Percentiles rank a stretch among this genome's conserved stretches.
These are phyloP conservation scores for Heterochromis multidens DNA, from an alignment of 2,113 vertebrate genomes.

Conservation along the genomic window DNA sequence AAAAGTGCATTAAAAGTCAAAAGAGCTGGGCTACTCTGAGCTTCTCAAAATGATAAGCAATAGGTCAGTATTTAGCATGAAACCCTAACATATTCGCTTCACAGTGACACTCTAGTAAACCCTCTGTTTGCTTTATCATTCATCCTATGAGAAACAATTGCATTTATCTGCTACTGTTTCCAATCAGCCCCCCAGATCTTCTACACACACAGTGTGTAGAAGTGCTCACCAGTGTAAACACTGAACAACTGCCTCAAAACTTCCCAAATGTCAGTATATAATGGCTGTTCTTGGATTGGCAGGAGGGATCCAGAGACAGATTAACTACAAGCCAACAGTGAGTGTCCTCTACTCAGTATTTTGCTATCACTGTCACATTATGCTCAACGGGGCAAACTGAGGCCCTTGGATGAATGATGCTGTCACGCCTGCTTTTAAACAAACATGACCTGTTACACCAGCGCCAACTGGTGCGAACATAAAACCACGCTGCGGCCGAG, in stretches of 20 bases:
- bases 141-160: neutral
- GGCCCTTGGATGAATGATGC: neutral
- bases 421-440: constrained; percentile 28
- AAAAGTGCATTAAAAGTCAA: neutral
- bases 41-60: neutral
- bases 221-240: neutral
- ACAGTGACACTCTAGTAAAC: neutral
- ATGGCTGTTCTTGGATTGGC: neutral
- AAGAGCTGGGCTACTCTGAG: neutral
- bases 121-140: neutral
- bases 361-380: constrained; percentile 12
- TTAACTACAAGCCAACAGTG: neutral
- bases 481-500: neutral
- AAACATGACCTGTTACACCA: constrained; percentile 37
- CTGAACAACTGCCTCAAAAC: neutral
- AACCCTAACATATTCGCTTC: neutral
- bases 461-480: neutral
- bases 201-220: neutral
- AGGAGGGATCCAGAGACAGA: neutral
- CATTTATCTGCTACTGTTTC: neutral
- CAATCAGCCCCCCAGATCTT: neutral
- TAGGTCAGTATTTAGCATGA: neutral
- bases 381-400: neutral
- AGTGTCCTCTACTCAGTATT: neutral
- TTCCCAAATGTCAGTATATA: neutral